Base-by-base conservation (phyloP, 2,888 invertebrate genomes). In the Biston betularia region DNA sequence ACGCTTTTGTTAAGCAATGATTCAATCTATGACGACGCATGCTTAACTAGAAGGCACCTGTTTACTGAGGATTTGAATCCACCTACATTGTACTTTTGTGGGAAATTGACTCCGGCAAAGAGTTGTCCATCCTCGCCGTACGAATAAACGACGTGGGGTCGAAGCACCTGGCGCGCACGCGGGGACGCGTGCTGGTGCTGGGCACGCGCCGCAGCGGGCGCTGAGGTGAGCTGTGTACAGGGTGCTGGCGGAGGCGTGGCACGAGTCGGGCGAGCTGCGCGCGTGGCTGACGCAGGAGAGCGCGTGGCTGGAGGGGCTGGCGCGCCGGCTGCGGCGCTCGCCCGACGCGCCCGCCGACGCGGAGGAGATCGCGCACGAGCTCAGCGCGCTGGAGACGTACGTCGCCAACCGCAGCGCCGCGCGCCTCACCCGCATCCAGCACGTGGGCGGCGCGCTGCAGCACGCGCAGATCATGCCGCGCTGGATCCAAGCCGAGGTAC, bases 301-400 rank as follows among this genome's bases (percentile, higher is more conserved):
- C 56, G 96, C 96, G 14, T 98, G 97, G 95, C 93, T 98, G 79
- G 97, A 97, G 84, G 96, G 96, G 72, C 92, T 98, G 78, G 96
- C 97, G 84, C 96, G 96, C 65, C 96, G 97, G 71, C 94, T 98
- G 76, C 95, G 96, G 74, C 92, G 95, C 75, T 95, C 96, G 49
- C 95, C 96, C 2, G 96, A 96, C 78, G 94, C 94, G 82, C 96
- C 96, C 68, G 97, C 96, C 42, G 98, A 98, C 92, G 98, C 98
- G 1, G 98, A 98, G 92, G 98, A 98, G 91, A 96, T 98, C 73
- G 97, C 97, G 44, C 98, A 98, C 84, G 97, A 98, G 83, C 95
- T 98, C 35, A 34, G 44, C 61, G 52, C 42, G 61, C 90, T 98
- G 77, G 98, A 98, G 89, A 97, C 96, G 86, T 97, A 96, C 82